Evolutionary conservation across 2,888 invertebrate species (phyloP).

Genomic region (Nomada fucata): DNA sequence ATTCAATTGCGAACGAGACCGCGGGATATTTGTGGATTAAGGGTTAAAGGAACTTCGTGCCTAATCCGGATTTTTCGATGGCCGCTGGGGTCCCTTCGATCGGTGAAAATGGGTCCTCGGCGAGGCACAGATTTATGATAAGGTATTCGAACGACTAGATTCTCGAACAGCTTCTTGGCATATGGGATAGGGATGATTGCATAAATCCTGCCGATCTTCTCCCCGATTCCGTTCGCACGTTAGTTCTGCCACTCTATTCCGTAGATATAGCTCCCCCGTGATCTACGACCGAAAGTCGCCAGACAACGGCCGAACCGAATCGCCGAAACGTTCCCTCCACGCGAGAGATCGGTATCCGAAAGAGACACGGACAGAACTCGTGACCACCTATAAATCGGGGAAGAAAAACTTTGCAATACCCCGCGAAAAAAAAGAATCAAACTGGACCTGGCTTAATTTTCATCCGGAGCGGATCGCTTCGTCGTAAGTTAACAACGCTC

Average conservation of each 20-base stretch:
- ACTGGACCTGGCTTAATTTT: slow-evolving; percentile 2
- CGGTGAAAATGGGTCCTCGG: neutral
- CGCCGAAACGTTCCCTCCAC: slow-evolving; percentile 14
- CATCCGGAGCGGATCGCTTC: neutral
- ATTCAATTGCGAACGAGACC: slow-evolving; percentile 25
- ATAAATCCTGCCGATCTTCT: slow-evolving; percentile 22
- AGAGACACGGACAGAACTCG: neutral
- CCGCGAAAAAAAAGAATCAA: neutral
- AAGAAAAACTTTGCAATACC: neutral
- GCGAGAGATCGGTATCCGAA: slow-evolving; percentile 9
- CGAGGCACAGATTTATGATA: slow-evolving; percentile 2
- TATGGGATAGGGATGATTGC: slow-evolving; percentile 20
- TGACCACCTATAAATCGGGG: neutral
- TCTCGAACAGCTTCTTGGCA: neutral
- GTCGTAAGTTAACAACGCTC: slow-evolving; percentile 4
- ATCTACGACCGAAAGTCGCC: slow-evolving; percentile 17
- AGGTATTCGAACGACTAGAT: neutral
- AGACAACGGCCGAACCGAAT: slow-evolving; percentile 34
- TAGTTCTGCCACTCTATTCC: neutral
- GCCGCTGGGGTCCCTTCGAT: neutral
- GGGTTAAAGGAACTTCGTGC: too few species aligned
- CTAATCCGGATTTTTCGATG: neutral
- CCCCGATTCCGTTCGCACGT: neutral
- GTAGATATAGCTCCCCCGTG: too few species aligned
- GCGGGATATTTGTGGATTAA: neutral